Percentiles rank a stretch among this genome's conserved stretches.
Conservation (phyloP, 64 coral and sea anemone species). For the Hydrozoanthus tunicans region DNA sequence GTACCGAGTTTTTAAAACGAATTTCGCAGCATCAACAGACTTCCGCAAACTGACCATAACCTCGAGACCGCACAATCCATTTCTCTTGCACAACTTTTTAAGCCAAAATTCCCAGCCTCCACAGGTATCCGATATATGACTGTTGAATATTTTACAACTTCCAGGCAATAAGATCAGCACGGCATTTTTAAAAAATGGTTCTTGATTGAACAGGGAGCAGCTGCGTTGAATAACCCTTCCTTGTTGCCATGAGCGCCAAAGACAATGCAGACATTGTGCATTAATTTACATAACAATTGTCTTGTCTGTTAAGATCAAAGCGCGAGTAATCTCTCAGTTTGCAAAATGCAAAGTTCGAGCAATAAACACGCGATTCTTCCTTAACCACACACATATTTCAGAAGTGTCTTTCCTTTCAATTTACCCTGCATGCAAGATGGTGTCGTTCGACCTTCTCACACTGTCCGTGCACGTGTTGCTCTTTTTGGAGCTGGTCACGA, state of each 20-base stretch:
- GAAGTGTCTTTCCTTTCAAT: neutral
- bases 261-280: neutral
- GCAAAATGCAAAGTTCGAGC: neutral
- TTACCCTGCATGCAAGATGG: too few species aligned
- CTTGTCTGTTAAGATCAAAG: neutral
- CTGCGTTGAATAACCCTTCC: neutral
- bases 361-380: neutral
- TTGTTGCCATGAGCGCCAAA: neutral
- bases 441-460: too few species aligned
- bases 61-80: neutral
- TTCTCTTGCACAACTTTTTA: neutral
- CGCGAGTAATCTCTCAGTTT: too few species aligned
- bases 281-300: conserved; percentile 49
- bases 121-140: neutral
- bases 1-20: neutral
- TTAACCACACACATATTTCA: conserved; percentile 4
- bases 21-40: neutral
- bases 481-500: conserved; percentile 6
- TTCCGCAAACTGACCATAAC: neutral
- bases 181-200: neutral
- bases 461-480: neutral
- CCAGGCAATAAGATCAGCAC: neutral
- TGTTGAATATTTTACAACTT: neutral
- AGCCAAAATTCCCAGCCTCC: neutral
- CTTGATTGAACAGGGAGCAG: neutral